These are phyloP conservation scores for Anguilla anguilla DNA, from an alignment of 2,797 vertebrate genomes.

Conservation along the genomic window DNA sequence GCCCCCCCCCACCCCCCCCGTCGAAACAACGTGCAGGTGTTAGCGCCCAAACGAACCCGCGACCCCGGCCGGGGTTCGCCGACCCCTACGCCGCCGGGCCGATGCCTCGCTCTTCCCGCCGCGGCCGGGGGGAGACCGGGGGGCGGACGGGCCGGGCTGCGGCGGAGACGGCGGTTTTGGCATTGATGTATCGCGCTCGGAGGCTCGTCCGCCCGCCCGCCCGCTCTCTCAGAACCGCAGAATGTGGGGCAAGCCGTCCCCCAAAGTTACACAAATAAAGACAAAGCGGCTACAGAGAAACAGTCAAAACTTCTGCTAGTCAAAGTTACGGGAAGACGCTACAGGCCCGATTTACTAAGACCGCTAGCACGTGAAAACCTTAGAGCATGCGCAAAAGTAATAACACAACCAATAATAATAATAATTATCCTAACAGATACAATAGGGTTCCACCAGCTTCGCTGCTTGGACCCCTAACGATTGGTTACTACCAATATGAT, in stretches of 20 bases:
- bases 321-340: neutral
- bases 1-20: constrained; percentile 64
- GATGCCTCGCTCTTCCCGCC: neutral
- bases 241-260: neutral
- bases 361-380: neutral
- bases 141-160: neutral
- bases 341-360: neutral
- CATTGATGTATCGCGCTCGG: neutral
- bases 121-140: neutral
- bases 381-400: neutral
- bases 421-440: too few species aligned
- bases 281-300: neutral
- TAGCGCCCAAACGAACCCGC: constrained; percentile 56
- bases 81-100: constrained; percentile 42
- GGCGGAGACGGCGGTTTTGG: neutral
- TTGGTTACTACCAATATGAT: too few species aligned
- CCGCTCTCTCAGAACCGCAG: neutral
- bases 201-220: neutral
- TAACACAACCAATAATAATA: neutral
- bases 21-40: constrained; percentile 78
- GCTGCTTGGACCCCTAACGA: too few species aligned
- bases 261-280: constrained; percentile 2
- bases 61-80: constrained; percentile 50
- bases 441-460: too few species aligned
- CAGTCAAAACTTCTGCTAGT: neutral